These are phyloP conservation scores for Drosophila micromelanica DNA, from an alignment of 1,140 invertebrate genomes.

Conservation along the genomic window DNA sequence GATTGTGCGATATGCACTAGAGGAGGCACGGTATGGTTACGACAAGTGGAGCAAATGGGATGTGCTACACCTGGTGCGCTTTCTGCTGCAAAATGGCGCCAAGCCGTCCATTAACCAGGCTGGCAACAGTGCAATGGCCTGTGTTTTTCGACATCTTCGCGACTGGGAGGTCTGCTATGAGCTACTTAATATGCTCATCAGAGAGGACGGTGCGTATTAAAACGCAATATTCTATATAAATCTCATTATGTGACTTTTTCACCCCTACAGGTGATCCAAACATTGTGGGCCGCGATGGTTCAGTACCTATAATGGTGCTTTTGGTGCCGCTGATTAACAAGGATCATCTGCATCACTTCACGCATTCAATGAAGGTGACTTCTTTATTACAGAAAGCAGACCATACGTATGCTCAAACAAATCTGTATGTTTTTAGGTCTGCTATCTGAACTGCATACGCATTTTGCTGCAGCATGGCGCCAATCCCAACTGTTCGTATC, in stretches of 20 bases:
- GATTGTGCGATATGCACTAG: conserved; percentile 89
- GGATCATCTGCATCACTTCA: conserved; percentile 90
- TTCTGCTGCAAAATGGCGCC: conserved; percentile 88
- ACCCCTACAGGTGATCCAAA: conserved; percentile 86
- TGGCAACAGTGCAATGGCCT: conserved; percentile 89
- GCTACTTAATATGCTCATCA: conserved; percentile 89
- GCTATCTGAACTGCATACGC: conserved; percentile 90
- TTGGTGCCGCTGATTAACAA: conserved; percentile 91
- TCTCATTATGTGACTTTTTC: background rate
- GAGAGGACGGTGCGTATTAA: conserved; percentile 86
- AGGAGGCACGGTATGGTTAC: conserved; percentile 89
- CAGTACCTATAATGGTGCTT: conserved; percentile 90
- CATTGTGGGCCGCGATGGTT: conserved; percentile 89
- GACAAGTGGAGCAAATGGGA: conserved; percentile 91
- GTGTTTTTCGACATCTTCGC: conserved; percentile 89
- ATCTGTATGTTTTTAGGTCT: conserved; percentile 85
- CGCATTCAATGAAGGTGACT: conserved; percentile 90
- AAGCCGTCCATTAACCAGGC: conserved; percentile 89
- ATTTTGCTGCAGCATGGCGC: conserved; percentile 89
- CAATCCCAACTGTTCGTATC: conserved; percentile 90
- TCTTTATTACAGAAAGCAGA: too few relatives aligned
- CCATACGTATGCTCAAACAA: background rate
- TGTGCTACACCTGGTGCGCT: conserved; percentile 88
- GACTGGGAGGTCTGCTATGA: conserved; percentile 92
- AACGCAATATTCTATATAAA: too few relatives aligned